Conservation (phyloP, 2,113 vertebrate genomes). For the human (Homo sapiens) region DNA sequence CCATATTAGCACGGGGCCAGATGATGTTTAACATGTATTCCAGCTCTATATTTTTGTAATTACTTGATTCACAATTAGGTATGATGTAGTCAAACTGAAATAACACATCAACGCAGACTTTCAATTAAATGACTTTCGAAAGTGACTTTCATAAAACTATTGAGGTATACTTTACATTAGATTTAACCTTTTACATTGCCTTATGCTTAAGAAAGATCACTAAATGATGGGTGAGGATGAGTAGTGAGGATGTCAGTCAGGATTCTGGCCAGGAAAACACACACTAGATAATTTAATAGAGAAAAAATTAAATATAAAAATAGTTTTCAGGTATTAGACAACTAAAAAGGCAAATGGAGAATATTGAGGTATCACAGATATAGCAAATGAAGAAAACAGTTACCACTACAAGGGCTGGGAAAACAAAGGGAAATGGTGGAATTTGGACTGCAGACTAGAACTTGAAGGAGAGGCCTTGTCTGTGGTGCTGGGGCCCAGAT, state of each 20-base stretch:
- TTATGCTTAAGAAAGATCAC: neutral
- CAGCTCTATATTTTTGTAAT: neutral
- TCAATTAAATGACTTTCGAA: neutral
- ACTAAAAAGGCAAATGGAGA: neutral
- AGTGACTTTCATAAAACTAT: neutral
- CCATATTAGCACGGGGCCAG: neutral
- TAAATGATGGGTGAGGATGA: neutral
- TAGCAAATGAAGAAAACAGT: neutral
- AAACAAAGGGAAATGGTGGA: neutral
- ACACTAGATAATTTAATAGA: neutral
- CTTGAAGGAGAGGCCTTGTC: fast-evolving
- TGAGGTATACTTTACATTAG: neutral
- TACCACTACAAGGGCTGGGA: neutral
- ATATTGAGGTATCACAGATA: neutral
- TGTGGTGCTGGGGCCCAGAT: neutral
- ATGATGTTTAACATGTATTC: neutral
- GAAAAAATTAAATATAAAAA: neutral
- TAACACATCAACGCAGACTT: neutral
- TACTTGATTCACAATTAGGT: neutral
- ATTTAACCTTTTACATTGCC: neutral
- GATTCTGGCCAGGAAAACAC: neutral
- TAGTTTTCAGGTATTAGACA: neutral
- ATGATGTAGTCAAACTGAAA: neutral
- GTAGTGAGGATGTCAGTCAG: neutral
- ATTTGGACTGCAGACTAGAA: neutral